Conservation (phyloP, 2,888 invertebrate genomes). For the Drosophila quinaria region DNA sequence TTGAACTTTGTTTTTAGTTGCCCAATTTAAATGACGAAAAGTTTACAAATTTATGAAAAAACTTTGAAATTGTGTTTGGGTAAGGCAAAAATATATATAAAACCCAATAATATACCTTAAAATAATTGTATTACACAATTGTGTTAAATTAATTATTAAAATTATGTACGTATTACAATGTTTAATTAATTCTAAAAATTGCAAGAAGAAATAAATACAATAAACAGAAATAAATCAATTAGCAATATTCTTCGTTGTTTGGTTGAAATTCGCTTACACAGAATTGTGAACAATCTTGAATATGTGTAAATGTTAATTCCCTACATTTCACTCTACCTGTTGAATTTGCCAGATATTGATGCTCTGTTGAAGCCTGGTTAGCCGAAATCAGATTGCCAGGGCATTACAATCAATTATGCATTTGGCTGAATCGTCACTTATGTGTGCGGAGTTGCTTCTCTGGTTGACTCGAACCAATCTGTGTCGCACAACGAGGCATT, state of each 20-base stretch:
- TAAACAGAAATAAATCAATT: not conserved
- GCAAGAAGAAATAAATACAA: no score
- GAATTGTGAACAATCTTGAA: slow-evolving; percentile 34
- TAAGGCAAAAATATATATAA: not conserved
- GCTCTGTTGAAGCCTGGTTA: slow-evolving; percentile 49
- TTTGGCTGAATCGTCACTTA: slow-evolving; percentile 74
- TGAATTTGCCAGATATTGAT: slow-evolving; percentile 54
- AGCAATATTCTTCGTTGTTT: not conserved
- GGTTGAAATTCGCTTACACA: slow-evolving; percentile 12
- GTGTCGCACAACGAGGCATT: slow-evolving; percentile 40
- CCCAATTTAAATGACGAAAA: slow-evolving; percentile 14
- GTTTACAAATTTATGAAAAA: not conserved
- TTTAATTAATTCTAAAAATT: no score
- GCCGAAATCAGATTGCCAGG: slow-evolving; percentile 60
- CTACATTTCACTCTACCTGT: slow-evolving; percentile 45
- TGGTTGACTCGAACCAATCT: slow-evolving; percentile 48
- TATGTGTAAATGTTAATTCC: slow-evolving; percentile 45
- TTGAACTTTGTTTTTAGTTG: no score
- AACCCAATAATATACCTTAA: no score
- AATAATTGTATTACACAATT: no score
- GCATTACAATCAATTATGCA: slow-evolving; percentile 73
- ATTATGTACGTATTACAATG: no score
- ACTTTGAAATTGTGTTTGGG: not conserved
- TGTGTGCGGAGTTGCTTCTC: slow-evolving; percentile 38
- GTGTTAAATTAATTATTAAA: no score